Evolutionary conservation across 2,888 invertebrate species (phyloP), one percentile per base, ranked within the genome.

Genomic region (Teinopalpus imperialis): DNA sequence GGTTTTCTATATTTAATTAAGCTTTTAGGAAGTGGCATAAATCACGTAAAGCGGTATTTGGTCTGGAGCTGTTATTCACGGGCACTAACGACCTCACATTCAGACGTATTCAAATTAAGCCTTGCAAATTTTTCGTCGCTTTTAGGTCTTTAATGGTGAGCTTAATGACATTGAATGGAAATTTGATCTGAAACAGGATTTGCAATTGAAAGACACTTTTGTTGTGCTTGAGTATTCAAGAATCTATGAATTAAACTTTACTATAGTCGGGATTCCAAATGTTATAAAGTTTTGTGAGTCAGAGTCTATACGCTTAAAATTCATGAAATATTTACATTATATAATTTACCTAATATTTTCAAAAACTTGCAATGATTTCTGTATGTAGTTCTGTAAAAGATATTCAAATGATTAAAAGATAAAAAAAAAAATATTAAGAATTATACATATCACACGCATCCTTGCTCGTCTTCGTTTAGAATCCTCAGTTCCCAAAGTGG

Each of bases 131-230:
- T 46, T 46, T 46, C 34, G 40, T 29, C 27, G 29, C 40, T 29
- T 29, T 43, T 26, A 26, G 9, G 14, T 9, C 9, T 41, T 35
- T 46, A 29, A 35, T 40, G 18, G 40, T 23, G 4, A 46, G 41
- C 41, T 41, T 47, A 42, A 47, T 46, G 27, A 40, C 31, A 23
- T 34, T 10, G 21, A 43, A 52, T 43, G 40, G 35, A 49, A 44
- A 42, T 49, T 47, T 12, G 44, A 35, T 10, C 34, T 39, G 29
- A 43, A 45, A 45, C 43, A 35, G 35, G 39, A 48, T 45, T 45
- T 49, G 39, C 27, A 36, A 44, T 42, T 32, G 34, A 46, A 43
- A 43, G 10, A 4, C 24, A 9, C 20, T 18, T 43, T 24, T 30
- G 21, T 34, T 26, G 9, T 13, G 6, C 24, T 3, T 1, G 8